A percentile compares a stretch with the other conserved stretches of the same genome.
phyloP scores from a whole-genome alignment of 2,113 vertebrate genomes.

The Megaceryle maxima region DNA sequence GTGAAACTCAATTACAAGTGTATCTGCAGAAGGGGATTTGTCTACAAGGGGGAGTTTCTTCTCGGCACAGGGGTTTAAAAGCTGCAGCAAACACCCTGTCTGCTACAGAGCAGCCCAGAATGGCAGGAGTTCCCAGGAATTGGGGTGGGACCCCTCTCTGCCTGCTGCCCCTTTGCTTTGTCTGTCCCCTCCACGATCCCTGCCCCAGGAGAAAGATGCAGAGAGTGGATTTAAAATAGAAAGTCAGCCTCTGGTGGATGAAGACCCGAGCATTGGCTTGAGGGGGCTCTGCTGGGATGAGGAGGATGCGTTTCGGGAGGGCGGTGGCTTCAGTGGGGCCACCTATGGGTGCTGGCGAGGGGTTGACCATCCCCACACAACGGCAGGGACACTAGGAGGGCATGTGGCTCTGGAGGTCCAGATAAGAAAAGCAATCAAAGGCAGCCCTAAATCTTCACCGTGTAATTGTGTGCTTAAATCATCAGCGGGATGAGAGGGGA shows the following conservation, averaged over 20 bases:
- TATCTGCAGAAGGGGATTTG: slow-evolving; percentile 1
- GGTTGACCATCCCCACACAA: rapidly evolving
- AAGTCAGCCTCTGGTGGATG: background rate
- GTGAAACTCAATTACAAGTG: slow-evolving; percentile 28
- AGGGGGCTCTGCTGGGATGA: background rate
- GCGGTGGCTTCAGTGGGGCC: background rate
- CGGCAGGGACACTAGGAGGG: background rate
- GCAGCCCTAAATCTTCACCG: background rate
- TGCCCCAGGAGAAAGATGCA: background rate
- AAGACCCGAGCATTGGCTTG: background rate
- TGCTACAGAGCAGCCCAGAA: background rate
- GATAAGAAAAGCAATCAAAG: slow-evolving; percentile 24
- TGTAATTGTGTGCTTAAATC: background rate
- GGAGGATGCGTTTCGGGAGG: background rate
- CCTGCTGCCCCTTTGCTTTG: background rate
- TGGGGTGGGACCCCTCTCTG: background rate
- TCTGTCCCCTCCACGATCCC: background rate
- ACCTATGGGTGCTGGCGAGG: background rate
- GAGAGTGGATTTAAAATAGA: background rate
- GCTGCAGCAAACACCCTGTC: background rate
- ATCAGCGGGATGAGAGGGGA: rapidly evolving
- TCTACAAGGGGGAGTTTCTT: background rate
- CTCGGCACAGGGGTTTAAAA: background rate
- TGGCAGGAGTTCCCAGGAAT: background rate
- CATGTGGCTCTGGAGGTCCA: background rate